Conservation (phyloP, 2,888 invertebrate species). For the Cephus spinipes region DNA sequence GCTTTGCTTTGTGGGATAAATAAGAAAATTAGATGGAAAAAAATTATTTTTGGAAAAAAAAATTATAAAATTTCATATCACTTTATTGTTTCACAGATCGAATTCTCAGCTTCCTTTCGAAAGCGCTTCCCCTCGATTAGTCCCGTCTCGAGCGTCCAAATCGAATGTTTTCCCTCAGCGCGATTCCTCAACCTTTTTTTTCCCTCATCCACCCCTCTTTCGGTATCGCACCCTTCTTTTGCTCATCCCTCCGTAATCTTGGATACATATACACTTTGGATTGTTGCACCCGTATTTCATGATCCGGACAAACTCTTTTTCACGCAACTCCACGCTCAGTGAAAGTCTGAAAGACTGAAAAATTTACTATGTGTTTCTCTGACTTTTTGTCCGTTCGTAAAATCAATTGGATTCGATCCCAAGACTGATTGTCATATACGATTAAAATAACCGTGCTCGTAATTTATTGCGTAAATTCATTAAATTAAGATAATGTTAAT, state of each 20-base stretch:
- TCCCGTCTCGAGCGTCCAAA: background rate
- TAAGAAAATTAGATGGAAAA: background rate
- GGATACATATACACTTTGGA: background rate
- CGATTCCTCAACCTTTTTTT: background rate
- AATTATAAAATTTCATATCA: background rate
- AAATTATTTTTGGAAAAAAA: background rate
- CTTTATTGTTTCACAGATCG: background rate
- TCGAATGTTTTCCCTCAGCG: background rate
- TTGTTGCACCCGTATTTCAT: background rate
- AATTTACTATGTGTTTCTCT: background rate
- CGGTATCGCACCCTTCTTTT: background rate
- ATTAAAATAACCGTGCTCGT: background rate
- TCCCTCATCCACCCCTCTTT: background rate
- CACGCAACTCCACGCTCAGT: background rate
- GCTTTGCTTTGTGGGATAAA: background rate
- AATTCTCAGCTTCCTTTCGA: background rate
- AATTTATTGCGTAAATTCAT: background rate
- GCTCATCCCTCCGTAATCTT: background rate
- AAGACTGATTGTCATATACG: background rate
- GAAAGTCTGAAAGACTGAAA: background rate
- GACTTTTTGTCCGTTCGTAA: background rate
- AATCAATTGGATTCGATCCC: background rate
- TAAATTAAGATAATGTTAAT: background rate
- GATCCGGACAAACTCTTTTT: background rate
- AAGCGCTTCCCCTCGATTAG: background rate